Percentiles rank a stretch among this genome's conserved stretches.
Conservation (phyloP, 2,113 vertebrate species). For the Miniopterus natalensis region DNA sequence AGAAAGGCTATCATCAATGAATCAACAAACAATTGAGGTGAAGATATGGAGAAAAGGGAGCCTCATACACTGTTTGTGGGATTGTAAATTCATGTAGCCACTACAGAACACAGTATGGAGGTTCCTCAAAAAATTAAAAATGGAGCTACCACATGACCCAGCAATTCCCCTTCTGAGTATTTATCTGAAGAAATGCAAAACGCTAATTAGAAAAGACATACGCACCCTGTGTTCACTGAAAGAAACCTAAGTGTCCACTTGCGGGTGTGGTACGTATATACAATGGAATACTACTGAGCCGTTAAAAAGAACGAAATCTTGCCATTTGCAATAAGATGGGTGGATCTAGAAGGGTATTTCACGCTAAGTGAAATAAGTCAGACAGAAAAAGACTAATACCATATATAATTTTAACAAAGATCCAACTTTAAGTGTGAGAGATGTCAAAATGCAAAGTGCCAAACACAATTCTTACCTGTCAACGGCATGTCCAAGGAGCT, state of each 20-base stretch:
- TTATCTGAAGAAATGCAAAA: no score
- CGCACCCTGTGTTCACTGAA: neutral
- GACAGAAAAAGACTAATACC: neutral
- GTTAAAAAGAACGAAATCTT: neutral
- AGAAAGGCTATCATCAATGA: neutral
- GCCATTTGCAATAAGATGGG: neutral
- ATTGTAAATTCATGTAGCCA: neutral
- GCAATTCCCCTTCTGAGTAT: neutral
- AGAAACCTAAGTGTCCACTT: neutral
- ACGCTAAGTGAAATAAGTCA: neutral
- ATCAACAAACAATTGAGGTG: neutral
- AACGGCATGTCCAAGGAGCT: slow-evolving; percentile 89
- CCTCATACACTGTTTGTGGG: neutral
- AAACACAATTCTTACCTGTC: slow-evolving; percentile 86
- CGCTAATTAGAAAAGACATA: neutral
- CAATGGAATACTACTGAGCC: neutral
- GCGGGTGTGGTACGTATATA: neutral
- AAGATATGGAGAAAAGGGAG: neutral
- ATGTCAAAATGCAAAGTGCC: neutral
- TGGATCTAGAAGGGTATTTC: neutral
- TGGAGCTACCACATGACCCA: neutral
- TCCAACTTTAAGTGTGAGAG: neutral
- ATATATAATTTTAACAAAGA: neutral
- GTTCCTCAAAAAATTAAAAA: neutral
- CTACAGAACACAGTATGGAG: neutral